Evolutionary conservation across 2,797 vertebrate species (phyloP).

Genomic region (Pangasius larnaudii): DNA sequence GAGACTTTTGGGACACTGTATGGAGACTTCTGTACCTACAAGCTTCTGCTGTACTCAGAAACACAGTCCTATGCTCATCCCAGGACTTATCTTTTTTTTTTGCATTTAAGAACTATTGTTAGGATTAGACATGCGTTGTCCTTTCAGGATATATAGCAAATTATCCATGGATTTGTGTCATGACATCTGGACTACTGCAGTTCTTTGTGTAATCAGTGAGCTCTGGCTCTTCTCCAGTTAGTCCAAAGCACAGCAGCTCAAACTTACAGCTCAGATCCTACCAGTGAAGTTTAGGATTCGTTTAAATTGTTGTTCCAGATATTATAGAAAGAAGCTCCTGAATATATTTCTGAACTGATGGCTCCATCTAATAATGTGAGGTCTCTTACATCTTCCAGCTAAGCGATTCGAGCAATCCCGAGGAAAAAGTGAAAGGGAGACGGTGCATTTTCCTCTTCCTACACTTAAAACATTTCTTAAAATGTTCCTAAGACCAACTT

Average conservation of each 20-base stretch:
- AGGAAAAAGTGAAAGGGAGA: too few species aligned
- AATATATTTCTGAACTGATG: not conserved
- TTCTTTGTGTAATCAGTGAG: not conserved
- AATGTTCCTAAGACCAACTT: too few species aligned
- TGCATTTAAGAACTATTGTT: too few species aligned
- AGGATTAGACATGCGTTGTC: too few species aligned
- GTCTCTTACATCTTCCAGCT: not conserved
- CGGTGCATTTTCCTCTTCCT: not conserved
- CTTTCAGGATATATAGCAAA: not conserved
- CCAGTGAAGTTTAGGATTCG: not conserved
- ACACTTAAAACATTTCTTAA: not conserved
- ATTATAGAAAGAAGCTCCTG: not conserved
- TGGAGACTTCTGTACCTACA: too few species aligned
- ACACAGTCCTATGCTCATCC: not conserved
- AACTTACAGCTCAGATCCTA: too few species aligned
- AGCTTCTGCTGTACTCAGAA: not conserved
- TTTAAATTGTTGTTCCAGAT: not conserved
- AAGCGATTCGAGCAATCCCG: not conserved
- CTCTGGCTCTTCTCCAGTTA: too few species aligned
- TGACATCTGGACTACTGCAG: not conserved
- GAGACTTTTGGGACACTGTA: too few species aligned
- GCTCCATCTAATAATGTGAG: not conserved
- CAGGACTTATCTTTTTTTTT: not conserved
- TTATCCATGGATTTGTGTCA: not conserved
- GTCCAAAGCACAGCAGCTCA: too few species aligned